Evolutionary conservation across 2,797 vertebrate genomes (phyloP), one percentile per base, ranked within the genome.

Genomic region (Craterocephalus amniculus): DNA sequence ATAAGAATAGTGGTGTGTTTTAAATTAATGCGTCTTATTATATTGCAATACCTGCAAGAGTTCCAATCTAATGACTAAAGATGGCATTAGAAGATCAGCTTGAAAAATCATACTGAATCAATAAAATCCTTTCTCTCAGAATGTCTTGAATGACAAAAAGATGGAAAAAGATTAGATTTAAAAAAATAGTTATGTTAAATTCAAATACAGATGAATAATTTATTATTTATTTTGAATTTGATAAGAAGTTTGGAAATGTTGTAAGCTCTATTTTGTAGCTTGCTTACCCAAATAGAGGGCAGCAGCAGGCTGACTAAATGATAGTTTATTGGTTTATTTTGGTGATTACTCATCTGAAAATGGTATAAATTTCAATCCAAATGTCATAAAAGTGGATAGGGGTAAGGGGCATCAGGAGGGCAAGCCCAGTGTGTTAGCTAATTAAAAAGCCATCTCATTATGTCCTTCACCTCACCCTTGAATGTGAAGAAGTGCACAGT

Each of bases 401-500:
- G 86, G 87, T 82, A 81, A 85, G 83, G 78, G 83, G 83, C n/a
- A n/a, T n/a, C 76, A 87, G 81, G 74, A 72, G 79, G 87, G 91
- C 84, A 83, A 79, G 86, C 81, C 83, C 72, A 79, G 87, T 90
- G 89, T 90, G 83, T 80, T 32, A 80, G 87, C 90, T 92, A 93
- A 93, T 92, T 93, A 93, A 91, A 92, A 92, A 93, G 89, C 90
- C 86, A 92, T 93, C 90, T 90, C 90, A 89, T 90, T 89, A 89
- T 70, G 87, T 91, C 91, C 90, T 93, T 87, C 83, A 88, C 51
- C 49, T 56, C 83, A 89, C 62, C 92, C 91, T 92, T 93, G 88
- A 89, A 83, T 78, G 38, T 18, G 16, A 14, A 18, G 3, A 72
- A 80, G 74, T 73, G 70, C 61, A 64, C 62, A 49, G 77, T 78